Conservation (phyloP, 2,888 invertebrate species). For the Megalurothrips usitatus region DNA sequence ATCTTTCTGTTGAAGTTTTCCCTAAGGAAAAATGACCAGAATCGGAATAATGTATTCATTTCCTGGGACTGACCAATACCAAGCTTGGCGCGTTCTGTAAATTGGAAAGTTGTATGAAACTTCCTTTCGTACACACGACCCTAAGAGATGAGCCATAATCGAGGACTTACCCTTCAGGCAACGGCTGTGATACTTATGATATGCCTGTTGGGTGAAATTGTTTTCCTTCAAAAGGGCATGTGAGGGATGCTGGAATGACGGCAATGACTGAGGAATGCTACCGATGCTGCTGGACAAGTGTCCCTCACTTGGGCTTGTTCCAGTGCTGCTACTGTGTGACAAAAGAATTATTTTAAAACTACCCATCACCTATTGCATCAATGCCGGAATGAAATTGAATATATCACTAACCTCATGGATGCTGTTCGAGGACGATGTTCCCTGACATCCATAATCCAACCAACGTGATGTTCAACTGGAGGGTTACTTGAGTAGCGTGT, state of each 20-base stretch:
- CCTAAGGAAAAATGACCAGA: conserved; percentile 99
- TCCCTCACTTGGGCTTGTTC: conserved; percentile 65
- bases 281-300: conserved; percentile 68
- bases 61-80: conserved; percentile 95
- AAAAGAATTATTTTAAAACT: background rate
- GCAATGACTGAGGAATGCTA: conserved; percentile 78
- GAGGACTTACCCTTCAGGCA: conserved; percentile 74
- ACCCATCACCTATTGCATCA: background rate
- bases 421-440: conserved; percentile 76
- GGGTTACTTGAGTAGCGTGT: conserved; percentile 90
- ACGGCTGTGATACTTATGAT: conserved; percentile 91
- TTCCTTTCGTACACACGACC: background rate
- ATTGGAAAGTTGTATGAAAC: conserved; percentile 34
- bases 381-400: background rate
- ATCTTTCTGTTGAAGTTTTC: conserved; percentile 97
- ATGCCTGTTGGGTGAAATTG: conserved; percentile 96
- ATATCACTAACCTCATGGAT: conserved; percentile 60
- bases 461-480: conserved; percentile 90
- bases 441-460: conserved; percentile 94
- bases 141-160: background rate
- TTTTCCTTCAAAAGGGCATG: conserved; percentile 91
- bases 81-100: conserved; percentile 81
- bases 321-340: conserved; percentile 63
- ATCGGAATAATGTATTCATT: conserved; percentile 98
- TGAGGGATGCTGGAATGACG: conserved; percentile 93